These are phyloP conservation scores for Solen grandis DNA, from an alignment of 1,140 invertebrate species.

Conservation along the genomic window DNA sequence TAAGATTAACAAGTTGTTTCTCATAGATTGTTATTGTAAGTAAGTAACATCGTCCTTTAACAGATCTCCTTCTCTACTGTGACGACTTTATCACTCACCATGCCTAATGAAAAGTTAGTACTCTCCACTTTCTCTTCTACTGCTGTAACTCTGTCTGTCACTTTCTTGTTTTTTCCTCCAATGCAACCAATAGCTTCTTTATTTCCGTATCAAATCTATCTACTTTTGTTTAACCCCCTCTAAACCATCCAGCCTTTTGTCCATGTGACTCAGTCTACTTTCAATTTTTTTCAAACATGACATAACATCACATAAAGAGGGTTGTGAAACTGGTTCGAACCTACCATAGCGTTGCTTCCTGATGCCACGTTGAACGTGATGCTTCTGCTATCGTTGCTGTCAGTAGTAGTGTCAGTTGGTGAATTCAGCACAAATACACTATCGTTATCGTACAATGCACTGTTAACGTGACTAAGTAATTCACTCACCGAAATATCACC, in stretches of 20 bases:
- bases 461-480: too few species aligned
- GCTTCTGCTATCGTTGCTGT: too few species aligned
- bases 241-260: conserved; percentile 1
- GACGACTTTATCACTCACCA: conserved; percentile 4
- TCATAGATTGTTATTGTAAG: conserved; percentile 9
- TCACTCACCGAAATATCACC: too few species aligned
- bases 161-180: conserved; percentile 14
- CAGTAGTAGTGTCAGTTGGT: too few species aligned
- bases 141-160: not conserved
- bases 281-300: conserved; percentile 6
- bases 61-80: conserved; percentile 7
- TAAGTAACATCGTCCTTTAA: conserved; percentile 5
- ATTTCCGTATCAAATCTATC: too few species aligned
- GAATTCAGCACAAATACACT: too few species aligned
- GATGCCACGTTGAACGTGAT: too few species aligned
- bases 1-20: not conserved
- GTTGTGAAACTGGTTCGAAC: too few species aligned
- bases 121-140: conserved; percentile 13
- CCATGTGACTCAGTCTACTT: conserved; percentile 3
- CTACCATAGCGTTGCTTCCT: too few species aligned
- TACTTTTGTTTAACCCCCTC: not conserved
- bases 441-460: too few species aligned
- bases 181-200: not conserved
- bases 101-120: not conserved
- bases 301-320: too few species aligned